Percentiles rank a stretch among this genome's conserved stretches.
Evolutionary conservation across 2,797 vertebrate genomes (phyloP).

Genomic region (Paedocypris micromegethes): DNA sequence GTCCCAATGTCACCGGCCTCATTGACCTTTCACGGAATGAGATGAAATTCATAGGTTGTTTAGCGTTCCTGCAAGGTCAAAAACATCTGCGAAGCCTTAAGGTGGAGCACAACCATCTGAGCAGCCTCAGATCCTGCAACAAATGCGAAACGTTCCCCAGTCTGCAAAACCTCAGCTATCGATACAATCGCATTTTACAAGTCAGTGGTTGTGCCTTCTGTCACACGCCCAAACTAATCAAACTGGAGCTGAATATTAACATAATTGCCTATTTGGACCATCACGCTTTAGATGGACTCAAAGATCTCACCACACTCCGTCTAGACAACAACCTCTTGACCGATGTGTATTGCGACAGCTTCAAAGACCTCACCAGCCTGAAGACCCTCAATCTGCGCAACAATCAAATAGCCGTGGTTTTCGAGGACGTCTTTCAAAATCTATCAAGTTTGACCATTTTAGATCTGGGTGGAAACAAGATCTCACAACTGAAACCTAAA

Average conservation of each 20-base stretch:
- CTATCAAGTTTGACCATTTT: constrained; percentile 64
- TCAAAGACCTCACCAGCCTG: constrained; percentile 65
- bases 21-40: constrained; percentile 62
- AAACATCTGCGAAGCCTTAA: constrained; percentile 39
- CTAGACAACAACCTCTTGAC: constrained; percentile 81
- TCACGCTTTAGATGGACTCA: constrained; percentile 61
- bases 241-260: constrained; percentile 75
- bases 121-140: constrained; percentile 42
- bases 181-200: constrained; percentile 68
- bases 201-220: constrained; percentile 58
- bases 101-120: constrained; percentile 63
- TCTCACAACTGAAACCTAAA: constrained; percentile 55
- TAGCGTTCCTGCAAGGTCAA: constrained; percentile 59
- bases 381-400: constrained; percentile 72
- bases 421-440: constrained; percentile 59
- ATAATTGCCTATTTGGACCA: constrained; percentile 64
- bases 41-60: constrained; percentile 46
- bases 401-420: constrained; percentile 78
- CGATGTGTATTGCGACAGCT: constrained; percentile 62
- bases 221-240: constrained; percentile 56
- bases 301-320: constrained; percentile 61
- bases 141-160: neutral
- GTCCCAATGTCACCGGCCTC: constrained; percentile 53
- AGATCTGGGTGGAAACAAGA: constrained; percentile 78
- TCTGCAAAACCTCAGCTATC: constrained; percentile 57